A percentile compares a stretch with the other conserved stretches of the same genome.
Evolutionary conservation across 2,797 vertebrate species (phyloP).

Genomic region (Sebastes dallii): DNA sequence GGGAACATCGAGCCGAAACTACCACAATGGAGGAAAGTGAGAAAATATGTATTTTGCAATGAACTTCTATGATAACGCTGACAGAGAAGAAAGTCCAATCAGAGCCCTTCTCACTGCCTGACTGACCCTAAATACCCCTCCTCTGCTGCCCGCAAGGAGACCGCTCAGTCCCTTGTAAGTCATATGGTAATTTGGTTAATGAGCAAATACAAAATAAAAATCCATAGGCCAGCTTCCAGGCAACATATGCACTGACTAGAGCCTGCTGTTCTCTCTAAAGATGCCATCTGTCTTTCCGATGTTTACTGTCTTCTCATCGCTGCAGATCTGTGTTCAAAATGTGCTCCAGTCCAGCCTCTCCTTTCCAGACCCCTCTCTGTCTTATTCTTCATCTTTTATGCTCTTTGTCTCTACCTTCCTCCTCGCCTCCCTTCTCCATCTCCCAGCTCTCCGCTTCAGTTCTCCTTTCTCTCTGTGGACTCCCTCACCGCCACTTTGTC

Average conservation of each 20-base stretch:
- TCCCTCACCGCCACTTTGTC: conserved; percentile 11
- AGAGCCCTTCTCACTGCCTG: neutral
- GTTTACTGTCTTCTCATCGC: conserved; percentile 31
- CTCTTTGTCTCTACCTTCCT: neutral
- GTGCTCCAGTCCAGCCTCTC: neutral
- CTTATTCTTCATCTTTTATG: conserved; percentile 18
- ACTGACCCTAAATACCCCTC: neutral
- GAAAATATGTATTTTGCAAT: neutral
- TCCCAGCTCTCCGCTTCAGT: neutral
- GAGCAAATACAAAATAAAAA: conserved; percentile 53
- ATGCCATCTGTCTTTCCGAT: conserved; percentile 60
- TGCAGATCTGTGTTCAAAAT: conserved; percentile 3
- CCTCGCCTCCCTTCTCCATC: neutral
- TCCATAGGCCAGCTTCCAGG: conserved; percentile 47
- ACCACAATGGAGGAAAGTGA: neutral
- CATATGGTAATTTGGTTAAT: conserved; percentile 59
- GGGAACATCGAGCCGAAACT: too few relatives aligned
- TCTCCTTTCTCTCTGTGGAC: neutral
- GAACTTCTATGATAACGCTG: neutral
- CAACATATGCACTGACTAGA: conserved; percentile 52
- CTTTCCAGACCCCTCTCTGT: neutral
- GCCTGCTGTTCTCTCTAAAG: conserved; percentile 27
- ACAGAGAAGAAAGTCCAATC: neutral
- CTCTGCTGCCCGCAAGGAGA: conserved; percentile 4
- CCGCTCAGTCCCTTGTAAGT: conserved; percentile 11